Evolutionary conservation across 2,888 invertebrate genomes (phyloP), one percentile per base, ranked within the genome.

Genomic region (Morpho deidamia): DNA sequence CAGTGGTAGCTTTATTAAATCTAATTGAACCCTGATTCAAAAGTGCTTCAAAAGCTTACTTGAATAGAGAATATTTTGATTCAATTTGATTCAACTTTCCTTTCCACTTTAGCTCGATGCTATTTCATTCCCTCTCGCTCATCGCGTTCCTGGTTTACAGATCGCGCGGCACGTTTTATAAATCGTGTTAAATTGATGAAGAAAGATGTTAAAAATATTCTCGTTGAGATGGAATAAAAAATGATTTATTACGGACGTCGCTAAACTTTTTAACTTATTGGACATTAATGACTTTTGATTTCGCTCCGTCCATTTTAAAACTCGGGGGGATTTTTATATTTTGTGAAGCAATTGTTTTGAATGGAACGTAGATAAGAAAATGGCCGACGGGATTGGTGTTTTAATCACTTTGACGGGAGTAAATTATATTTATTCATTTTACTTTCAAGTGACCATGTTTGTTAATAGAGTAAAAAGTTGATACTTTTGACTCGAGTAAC

Each of bases 231-330:
- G 83, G 81, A 83, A 85, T 83, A 83, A 81, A 85, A 83, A 85
- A 86, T 89, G 88, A 89, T 89, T 89, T 89, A 89, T 87, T 82
- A 84, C 77, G 71, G 68, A 70, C 71, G 75, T 74, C 79, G 76
- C 74, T 78, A 81, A 83, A 85, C 83, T 84, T 87, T 86, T 85
- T 83, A 88, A 89, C 84, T 85, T 86, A 88, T 86, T 85, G 81
- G 80, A 89, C 81, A 70, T 78, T 88, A 87, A 89, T 87, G 83
- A 85, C 80, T 87, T 86, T 81, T 87, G 88, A 89, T 87, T 86
- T 85, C 77, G 77, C 72, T 64, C 68, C 65, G 61, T 60, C 75
- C 23, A 58, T 55, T 60, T 82, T 76, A 66, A 76, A 78, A 72
- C 74, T 74, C 61, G 11, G 37, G 8, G 48, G 9, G 7, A 14